phyloP scores from a whole-genome alignment of 2,797 vertebrate genomes.

The Antennarius maculatus region DNA sequence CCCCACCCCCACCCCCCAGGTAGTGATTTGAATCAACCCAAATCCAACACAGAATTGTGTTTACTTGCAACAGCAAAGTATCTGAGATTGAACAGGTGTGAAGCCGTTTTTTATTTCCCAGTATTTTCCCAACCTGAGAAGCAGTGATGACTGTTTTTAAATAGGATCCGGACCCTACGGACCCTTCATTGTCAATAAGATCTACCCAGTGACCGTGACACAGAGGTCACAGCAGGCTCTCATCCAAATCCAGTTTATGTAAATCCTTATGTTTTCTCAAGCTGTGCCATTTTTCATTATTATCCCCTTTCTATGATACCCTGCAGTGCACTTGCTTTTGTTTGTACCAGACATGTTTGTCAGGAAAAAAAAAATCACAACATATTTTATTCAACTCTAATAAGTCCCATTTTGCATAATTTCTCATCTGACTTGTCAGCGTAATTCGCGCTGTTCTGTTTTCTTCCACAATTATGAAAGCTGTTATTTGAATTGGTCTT shows the following conservation, averaged over 20 bases:
- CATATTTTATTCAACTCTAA: slow-evolving; percentile 57
- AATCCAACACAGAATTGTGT: slow-evolving; percentile 36
- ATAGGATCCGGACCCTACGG: slow-evolving; percentile 20
- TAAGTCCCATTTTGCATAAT: slow-evolving; percentile 69
- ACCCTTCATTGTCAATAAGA: slow-evolving; percentile 36
- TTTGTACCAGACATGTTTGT: slow-evolving; percentile 57
- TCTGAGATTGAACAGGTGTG: slow-evolving; percentile 21
- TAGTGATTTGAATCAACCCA: slow-evolving; percentile 36
- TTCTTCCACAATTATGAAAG: slow-evolving; percentile 12
- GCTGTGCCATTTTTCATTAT: slow-evolving; percentile 49
- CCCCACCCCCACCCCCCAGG: background rate
- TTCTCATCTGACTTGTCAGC: slow-evolving; percentile 64
- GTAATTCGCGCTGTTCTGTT: slow-evolving; percentile 60
- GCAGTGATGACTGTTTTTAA: slow-evolving; percentile 24
- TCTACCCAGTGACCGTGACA: slow-evolving; percentile 20
- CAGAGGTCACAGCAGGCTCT: slow-evolving; percentile 47
- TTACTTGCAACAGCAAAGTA: slow-evolving; percentile 25
- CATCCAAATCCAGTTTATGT: slow-evolving; percentile 63
- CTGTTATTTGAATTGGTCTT: slow-evolving; percentile 39
- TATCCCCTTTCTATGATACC: slow-evolving; percentile 63
- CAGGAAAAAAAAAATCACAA: slow-evolving; percentile 25
- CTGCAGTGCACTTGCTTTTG: slow-evolving; percentile 48
- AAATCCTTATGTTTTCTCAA: slow-evolving; percentile 53
- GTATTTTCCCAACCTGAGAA: slow-evolving; percentile 11
- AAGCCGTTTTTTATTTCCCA: slow-evolving; percentile 15